phyloP scores from a whole-genome alignment of 2,113 vertebrate genomes.

The Leptodactylus fuscus region DNA sequence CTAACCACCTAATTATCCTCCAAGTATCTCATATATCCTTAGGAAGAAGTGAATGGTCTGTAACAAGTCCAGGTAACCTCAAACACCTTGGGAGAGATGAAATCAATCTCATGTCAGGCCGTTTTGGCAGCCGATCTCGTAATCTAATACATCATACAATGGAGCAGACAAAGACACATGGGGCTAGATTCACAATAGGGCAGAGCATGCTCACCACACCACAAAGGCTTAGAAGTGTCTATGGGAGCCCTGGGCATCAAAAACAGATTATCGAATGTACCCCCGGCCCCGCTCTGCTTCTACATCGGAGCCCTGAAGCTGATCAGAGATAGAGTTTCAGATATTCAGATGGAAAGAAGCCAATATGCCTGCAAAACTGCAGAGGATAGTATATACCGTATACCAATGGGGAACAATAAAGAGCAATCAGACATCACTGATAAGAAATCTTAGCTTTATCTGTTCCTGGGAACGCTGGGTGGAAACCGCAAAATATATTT shows the following conservation, averaged over 20 bases:
- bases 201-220: not conserved
- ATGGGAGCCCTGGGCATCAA: not conserved
- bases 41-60: slow-evolving; percentile 23
- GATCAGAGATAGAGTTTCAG: not conserved
- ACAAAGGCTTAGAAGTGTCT: not conserved
- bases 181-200: slow-evolving; percentile 4
- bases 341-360: not conserved
- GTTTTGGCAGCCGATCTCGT: slow-evolving; percentile 31
- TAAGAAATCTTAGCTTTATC: too few species aligned
- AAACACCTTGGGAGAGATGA: slow-evolving; percentile 32
- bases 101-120: slow-evolving; percentile 29
- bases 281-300: not conserved
- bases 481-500: too few species aligned
- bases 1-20: slow-evolving; percentile 21
- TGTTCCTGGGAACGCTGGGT: too few species aligned
- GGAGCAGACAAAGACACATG: not conserved
- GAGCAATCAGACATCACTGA: not conserved
- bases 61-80: slow-evolving; percentile 27
- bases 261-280: not conserved
- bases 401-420: not conserved
- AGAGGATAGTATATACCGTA: not conserved
- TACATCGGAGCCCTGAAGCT: not conserved
- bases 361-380: not conserved
- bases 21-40: slow-evolving; percentile 20
- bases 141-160: slow-evolving; percentile 30